Evolutionary conservation across 2,797 vertebrate genomes (phyloP), one percentile per base, ranked within the genome.

Genomic region (Crax fasciolata): DNA sequence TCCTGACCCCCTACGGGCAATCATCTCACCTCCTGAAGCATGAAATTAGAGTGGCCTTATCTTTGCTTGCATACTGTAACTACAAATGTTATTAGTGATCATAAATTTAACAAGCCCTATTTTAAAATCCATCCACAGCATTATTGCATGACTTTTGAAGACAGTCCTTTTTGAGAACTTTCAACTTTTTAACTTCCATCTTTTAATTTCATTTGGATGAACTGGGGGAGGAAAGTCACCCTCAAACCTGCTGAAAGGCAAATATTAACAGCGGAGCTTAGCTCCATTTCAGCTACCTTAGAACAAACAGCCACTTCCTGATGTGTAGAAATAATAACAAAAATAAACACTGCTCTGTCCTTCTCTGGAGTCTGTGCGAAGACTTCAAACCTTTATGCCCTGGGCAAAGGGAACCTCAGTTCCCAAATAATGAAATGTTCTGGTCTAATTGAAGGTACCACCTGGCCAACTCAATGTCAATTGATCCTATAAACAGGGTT

Each of bases 21-120:
- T 97, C 96, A 96, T 94, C 96, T 96, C 90, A 91, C 84, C 83
- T 96, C 88, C 85, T 90, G 96, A 94, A 97, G 97, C 96, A 96
- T 97, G 97, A 97, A 96, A 97, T 97, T 96, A 95, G 72, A 95
- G 93, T 65, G 80, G 96, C 78, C 94, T 97, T 97, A 97, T 97
- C 96, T 95, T 96, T 84, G 72, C 94, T 94, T 97, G 94, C 96
- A 95, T 96, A 96, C 80, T 94, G 91, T 95, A 97, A 96, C 93
- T 96, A 96, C 94, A 96, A 94, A 96, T 90, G 91, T 95, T 97
- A 94, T 97, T 96, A 96, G 88, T 0, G 54, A 94, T 89, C 94
- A 94, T 97, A 97, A 96, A 97, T 97, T 97, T 95, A 95, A 91
- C 89, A 91, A 91, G 52, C 21, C 27, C 84, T 68, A 89, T 87